phyloP scores from a whole-genome alignment of 2,797 vertebrate species.

The Botia kubotai region DNA sequence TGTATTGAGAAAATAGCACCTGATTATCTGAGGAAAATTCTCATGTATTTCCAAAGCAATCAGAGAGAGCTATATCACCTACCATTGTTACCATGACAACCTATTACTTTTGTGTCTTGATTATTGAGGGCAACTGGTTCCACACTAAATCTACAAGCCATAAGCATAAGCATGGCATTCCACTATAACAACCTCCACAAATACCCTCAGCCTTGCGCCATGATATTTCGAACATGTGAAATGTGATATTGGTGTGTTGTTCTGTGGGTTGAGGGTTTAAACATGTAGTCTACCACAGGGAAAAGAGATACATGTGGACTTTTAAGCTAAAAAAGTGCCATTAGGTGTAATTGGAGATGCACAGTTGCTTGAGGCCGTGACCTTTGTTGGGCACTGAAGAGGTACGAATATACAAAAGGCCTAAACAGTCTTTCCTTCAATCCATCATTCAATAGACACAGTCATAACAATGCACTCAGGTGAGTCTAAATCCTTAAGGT shows the following conservation, averaged over 20 bases:
- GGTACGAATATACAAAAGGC: constrained; percentile 8
- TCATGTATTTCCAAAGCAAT: constrained; percentile 54
- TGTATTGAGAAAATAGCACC: constrained; percentile 53
- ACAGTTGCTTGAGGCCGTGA: constrained; percentile 12
- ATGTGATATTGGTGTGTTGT: background rate
- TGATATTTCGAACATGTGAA: background rate
- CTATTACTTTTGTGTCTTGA: constrained; percentile 54
- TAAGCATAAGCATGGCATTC: constrained; percentile 17
- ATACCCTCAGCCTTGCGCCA: background rate
- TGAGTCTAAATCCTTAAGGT: constrained; percentile 42
- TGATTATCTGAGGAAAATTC: constrained; percentile 52
- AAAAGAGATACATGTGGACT: constrained; percentile 20
- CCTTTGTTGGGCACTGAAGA: constrained; percentile 20
- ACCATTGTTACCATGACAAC: constrained; percentile 60
- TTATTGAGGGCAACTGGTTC: constrained; percentile 50
- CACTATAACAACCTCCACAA: background rate
- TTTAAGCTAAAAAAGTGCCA: background rate
- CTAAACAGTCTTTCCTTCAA: constrained; percentile 11
- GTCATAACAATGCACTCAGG: constrained; percentile 43
- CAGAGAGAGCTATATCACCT: constrained; percentile 50
- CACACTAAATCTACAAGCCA: constrained; percentile 38
- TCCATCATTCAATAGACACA: constrained; percentile 34
- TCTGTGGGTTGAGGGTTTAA: background rate
- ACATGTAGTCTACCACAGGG: background rate
- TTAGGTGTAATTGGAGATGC: constrained; percentile 40